phyloP scores from a whole-genome alignment of 2,888 invertebrate genomes.

The Glaucopsyche alexis region DNA sequence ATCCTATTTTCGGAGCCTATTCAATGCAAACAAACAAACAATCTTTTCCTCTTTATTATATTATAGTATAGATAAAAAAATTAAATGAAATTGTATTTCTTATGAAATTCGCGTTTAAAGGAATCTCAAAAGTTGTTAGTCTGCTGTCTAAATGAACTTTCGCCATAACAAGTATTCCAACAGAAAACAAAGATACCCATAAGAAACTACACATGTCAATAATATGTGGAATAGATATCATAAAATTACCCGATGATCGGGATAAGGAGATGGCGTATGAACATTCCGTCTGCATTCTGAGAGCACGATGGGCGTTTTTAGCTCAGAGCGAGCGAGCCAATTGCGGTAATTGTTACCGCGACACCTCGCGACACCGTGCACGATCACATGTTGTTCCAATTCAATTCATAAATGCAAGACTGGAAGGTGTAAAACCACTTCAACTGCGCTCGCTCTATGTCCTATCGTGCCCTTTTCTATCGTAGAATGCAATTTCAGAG shows the following conservation, averaged over 20 bases:
- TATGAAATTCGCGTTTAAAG: no score
- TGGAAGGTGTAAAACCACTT: conserved; percentile 31
- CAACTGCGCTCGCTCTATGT: neutral
- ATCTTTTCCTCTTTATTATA: no score
- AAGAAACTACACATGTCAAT: conserved; percentile 4
- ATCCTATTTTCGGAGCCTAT: no score
- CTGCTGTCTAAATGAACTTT: no score
- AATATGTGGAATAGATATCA: conserved; percentile 14
- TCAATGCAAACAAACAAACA: no score
- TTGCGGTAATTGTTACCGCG: conserved; percentile 76
- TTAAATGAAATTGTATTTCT: no score
- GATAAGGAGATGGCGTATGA: conserved; percentile 26
- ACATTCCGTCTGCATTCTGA: conserved; percentile 34
- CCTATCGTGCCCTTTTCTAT: conserved; percentile 8
- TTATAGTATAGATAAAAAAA: no score
- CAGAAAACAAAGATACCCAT: conserved; percentile 1
- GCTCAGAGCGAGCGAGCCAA: conserved; percentile 72
- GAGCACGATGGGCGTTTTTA: conserved; percentile 71
- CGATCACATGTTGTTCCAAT: conserved; percentile 45
- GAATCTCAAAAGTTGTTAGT: neutral
- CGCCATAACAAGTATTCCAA: neutral
- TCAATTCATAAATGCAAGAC: conserved; percentile 45
- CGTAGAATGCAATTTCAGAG: conserved; percentile 62
- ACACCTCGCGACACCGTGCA: conserved; percentile 71
- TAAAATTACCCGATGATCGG: neutral